Evolutionary conservation across 2,888 invertebrate species (phyloP).

Genomic region (Drosophila merina): DNA sequence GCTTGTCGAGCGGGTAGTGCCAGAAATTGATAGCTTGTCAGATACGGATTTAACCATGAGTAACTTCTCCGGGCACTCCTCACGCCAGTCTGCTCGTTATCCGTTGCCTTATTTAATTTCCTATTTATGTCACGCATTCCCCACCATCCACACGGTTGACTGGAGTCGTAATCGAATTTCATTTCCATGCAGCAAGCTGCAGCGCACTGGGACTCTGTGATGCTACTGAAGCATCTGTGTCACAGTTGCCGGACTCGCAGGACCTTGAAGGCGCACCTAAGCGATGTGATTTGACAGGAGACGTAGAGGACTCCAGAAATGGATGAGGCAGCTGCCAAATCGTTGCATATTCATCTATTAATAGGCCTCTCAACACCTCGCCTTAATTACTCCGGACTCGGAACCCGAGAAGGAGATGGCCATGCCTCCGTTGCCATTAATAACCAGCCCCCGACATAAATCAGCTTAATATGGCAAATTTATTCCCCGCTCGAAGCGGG

Average conservation of each 20-base stretch:
- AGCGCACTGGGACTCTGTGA: not conserved
- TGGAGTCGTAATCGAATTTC: conserved; percentile 42
- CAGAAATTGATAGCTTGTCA: conserved; percentile 23
- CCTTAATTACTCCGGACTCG: conserved; percentile 32
- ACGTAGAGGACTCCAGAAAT: conserved; percentile 2
- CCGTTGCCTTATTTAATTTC: conserved; percentile 62
- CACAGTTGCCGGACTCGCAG: no score
- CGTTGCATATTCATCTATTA: conserved; percentile 34
- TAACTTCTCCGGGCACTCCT: not conserved
- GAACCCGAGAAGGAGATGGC: conserved; percentile 20
- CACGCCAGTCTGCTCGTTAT: conserved; percentile 12
- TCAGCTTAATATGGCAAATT: conserved; percentile 74
- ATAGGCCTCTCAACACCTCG: conserved; percentile 2
- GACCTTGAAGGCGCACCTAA: not conserved
- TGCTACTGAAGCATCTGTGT: not conserved
- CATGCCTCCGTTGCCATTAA: conserved; percentile 51
- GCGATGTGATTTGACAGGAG: not conserved
- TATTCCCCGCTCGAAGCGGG: conserved; percentile 36
- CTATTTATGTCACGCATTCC: conserved; percentile 35
- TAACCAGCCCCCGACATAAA: conserved; percentile 60
- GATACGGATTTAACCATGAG: conserved; percentile 3
- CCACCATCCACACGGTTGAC: conserved; percentile 13
- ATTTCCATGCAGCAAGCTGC: conserved; percentile 9
- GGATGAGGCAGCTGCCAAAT: not conserved
- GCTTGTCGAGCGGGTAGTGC: conserved; percentile 1